phyloP scores from a whole-genome alignment of 2,113 vertebrate species.

The Brachyistius frenatus region DNA sequence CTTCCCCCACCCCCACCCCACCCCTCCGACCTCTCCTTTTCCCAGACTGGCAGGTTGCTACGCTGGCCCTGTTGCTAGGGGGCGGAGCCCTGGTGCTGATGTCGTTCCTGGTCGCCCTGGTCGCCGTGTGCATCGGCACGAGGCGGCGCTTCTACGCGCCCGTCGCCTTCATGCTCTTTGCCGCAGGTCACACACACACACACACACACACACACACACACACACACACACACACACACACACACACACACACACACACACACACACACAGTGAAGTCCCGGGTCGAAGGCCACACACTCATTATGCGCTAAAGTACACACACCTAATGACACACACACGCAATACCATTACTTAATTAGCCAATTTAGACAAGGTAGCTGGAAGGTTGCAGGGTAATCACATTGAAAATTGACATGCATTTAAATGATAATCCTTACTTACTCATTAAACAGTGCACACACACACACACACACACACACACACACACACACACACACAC shows the following conservation, averaged over 20 bases:
- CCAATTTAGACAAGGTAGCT: conserved; percentile 61
- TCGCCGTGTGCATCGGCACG: conserved; percentile 95
- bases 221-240: conserved; percentile 57
- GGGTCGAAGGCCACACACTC: conserved; percentile 27
- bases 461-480: background rate
- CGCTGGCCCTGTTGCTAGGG: conserved; percentile 93
- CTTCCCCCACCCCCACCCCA: background rate
- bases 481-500: background rate
- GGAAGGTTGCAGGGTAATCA: conserved; percentile 61
- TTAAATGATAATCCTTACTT: conserved; percentile 58
- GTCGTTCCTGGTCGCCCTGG: conserved; percentile 95
- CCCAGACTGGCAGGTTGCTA: conserved; percentile 97
- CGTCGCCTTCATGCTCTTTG: conserved; percentile 96
- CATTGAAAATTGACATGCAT: conserved; percentile 59
- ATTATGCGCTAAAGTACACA: conserved; percentile 29
- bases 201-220: conserved; percentile 44
- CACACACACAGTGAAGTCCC: conserved; percentile 12
- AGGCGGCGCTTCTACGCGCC: conserved; percentile 94
- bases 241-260: conserved; percentile 57
- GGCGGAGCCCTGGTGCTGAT: conserved; percentile 94
- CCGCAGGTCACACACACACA: conserved; percentile 89
- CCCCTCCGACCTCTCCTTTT: background rate
- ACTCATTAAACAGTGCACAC: conserved; percentile 23
- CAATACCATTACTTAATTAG: conserved; percentile 51
- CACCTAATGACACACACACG: conserved; percentile 16